A percentile compares a stretch with the other conserved stretches of the same genome.
These are phyloP conservation scores for Scleropages formosus DNA, from an alignment of 2,797 vertebrate genomes.

Conservation along the genomic window DNA sequence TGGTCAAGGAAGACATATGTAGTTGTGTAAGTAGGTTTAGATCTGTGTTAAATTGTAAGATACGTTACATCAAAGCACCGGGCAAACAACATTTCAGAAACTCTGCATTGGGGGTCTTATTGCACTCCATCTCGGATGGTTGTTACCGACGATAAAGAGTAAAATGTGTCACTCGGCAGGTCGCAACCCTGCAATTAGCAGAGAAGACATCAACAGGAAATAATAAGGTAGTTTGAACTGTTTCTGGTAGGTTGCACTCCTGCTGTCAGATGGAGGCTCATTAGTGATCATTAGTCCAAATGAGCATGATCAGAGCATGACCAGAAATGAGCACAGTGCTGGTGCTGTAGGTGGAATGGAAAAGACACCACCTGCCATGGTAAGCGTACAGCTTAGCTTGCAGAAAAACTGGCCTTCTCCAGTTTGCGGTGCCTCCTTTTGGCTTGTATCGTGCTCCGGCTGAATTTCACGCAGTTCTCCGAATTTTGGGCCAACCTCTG, in stretches of 20 bases:
- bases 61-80: conserved; percentile 1
- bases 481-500: not conserved
- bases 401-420: too few species aligned
- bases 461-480: not conserved
- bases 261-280: conserved; percentile 8
- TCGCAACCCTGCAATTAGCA: conserved; percentile 8
- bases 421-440: not conserved
- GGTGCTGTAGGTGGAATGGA: not conserved
- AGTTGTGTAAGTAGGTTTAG: not conserved
- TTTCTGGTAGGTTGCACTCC: conserved; percentile 19
- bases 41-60: conserved; percentile 11
- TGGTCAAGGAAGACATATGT: not conserved
- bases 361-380: too few species aligned
- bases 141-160: too few species aligned
- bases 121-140: not conserved
- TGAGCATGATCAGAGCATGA: not conserved
- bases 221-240: conserved; percentile 22
- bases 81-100: not conserved
- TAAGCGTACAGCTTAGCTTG: too few species aligned
- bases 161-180: conserved; percentile 6
- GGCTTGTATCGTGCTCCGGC: not conserved
- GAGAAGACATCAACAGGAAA: too few species aligned
- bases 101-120: not conserved
- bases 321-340: not conserved
- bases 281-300: conserved; percentile 26